These are phyloP conservation scores for Poecilia picta DNA, from an alignment of 2,797 vertebrate genomes.

Conservation along the genomic window DNA sequence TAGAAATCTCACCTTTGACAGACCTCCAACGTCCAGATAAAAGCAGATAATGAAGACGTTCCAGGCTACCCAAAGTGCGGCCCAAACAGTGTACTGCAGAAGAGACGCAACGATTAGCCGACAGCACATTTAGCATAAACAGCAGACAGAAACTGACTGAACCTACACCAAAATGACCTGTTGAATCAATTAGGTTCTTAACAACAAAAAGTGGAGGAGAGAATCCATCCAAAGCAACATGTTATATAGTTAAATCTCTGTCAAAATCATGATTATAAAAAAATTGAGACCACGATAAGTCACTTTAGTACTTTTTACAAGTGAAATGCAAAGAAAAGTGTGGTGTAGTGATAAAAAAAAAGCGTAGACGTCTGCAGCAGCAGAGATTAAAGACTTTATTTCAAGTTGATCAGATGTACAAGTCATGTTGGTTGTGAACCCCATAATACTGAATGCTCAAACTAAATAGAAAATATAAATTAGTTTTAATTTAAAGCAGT, in stretches of 20 bases:
- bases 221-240: background rate
- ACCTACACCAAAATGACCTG: slow-evolving; percentile 19
- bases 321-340: background rate
- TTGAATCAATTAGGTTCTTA: slow-evolving; percentile 13
- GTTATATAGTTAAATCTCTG: background rate
- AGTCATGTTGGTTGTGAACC: background rate
- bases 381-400: background rate
- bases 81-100: slow-evolving; percentile 89
- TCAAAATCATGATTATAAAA: background rate
- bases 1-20: slow-evolving; percentile 86
- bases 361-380: background rate
- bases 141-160: slow-evolving; percentile 16
- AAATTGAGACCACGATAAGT: background rate
- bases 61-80: slow-evolving; percentile 92
- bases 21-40: slow-evolving; percentile 92
- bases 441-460: background rate
- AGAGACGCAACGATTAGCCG: slow-evolving; percentile 46
- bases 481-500: background rate
- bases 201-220: slow-evolving; percentile 8
- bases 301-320: background rate
- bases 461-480: background rate
- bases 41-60: slow-evolving; percentile 94
- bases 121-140: background rate
- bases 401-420: background rate
- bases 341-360: background rate